Base-by-base conservation (phyloP, 1,140 invertebrate genomes). In the Zelostemma sp. region DNA sequence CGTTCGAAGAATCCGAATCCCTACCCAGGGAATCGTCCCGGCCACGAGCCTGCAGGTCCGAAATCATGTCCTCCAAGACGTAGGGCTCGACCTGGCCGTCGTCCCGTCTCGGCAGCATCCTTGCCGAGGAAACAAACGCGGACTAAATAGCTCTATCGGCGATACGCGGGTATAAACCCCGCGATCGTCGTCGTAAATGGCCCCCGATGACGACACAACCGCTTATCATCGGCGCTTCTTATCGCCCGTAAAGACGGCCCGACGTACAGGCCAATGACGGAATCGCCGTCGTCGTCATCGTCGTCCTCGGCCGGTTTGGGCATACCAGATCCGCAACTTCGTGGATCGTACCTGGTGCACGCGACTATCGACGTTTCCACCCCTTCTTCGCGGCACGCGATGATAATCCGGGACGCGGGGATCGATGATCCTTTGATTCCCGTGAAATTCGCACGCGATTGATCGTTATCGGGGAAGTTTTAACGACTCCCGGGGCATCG, bases 61-160 rank as follows among this genome's bases (percentile, higher is more conserved):
- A 84, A 66, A 82, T 84, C 68, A 87, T 86, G 82, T 88, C 88
- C 69, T 88, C 88, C 65, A 86, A 86, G 28, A 88, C 88, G 81
- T 89, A 90, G 15, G 87, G 86, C 71, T 86, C 88, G 75, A 87
- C 80, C 63, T 88, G 76, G 35, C 75, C 76, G 14, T 85, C 77
- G 6, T 85, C 82, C 80, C 80, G 87, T 73, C 80, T 86, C 74
- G 86, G 88, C 82, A 84, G 76, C 84, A 80, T 89, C 3, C 77
- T 68, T 15, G 9, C 11, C 43, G 16, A 19, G 15, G 6, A 46
- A 19, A 9, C 17, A 11, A 8, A 46, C 17, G 19, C 11, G 18
- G 19, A 9, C 3, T 1, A 9, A 19, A 19, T n/a, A 48, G 1
- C n/a, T 14, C 21, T 6, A 28, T 5, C 19, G 6, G 2, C 18